Evolutionary conservation across 2,888 invertebrate genomes (phyloP), one percentile per base, ranked within the genome.

Genomic region (Dynastes maya): DNA sequence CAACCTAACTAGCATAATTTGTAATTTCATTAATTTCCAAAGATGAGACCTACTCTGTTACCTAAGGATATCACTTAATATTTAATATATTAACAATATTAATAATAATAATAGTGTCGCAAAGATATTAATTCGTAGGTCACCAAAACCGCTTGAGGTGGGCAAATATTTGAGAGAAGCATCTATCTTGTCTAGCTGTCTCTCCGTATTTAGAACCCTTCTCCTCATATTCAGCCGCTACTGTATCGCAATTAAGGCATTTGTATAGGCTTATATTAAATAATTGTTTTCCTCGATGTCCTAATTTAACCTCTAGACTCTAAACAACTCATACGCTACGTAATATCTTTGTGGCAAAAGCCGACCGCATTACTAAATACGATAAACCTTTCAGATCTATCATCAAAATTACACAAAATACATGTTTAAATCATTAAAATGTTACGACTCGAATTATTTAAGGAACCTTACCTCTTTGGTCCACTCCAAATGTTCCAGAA

Each of bases 261-360:
- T 29, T 61, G 61, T 61, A 29, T 61, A 61, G 61, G 61, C 61
- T 29, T 61, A 29, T 61, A 61, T 61, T 61, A 61, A 61, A 61
- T 61, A 61, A 61, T 61, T 61, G 61, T 61, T 61, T 16, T 29
- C 61, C 61, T 29, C 29, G 22, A 61, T 29, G 29, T 61, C 29
- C 61, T 61, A 61, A 61, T 61, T 61, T 22, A 61, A 61, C 27
- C 61, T 61, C 61, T 22, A 61, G 61, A 29, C n/a, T 55, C 16
- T 45, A 45, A 45, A 45, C 55, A 55, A 22, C 55, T 55, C 55
- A 55, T 55, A 55, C 55, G n/a, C 55, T 22, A 16, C 55, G 22
- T 55, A 55, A 55, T 55, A n/a, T 22, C 55, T 55, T 22, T 16
- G 45, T 22, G 2, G 22, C 55, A 22, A 55, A 55, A 55, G 22